phyloP scores from a whole-genome alignment of 30 jellyfish, hydroid and myxozoan species.

The Aurelia coerulea region DNA sequence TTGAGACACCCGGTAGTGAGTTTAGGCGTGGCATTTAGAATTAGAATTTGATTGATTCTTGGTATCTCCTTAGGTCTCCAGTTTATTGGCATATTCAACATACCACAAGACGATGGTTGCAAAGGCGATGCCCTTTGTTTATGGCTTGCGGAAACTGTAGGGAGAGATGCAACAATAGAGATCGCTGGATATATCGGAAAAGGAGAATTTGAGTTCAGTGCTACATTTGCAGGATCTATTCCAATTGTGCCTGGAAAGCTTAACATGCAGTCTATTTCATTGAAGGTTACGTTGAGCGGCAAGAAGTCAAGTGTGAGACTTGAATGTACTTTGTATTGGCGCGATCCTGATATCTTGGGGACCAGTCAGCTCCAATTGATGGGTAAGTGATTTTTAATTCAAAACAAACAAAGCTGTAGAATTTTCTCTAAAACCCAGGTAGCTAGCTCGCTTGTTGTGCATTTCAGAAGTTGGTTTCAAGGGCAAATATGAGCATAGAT shows the following conservation, averaged over 20 bases:
- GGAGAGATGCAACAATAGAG: conserved; percentile 70
- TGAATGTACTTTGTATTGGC: conserved; percentile 55
- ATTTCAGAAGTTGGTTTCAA: too few species aligned
- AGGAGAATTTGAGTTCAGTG: conserved; percentile 39
- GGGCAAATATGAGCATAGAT: too few species aligned
- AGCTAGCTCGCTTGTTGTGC: too few species aligned
- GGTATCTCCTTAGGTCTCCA: conserved; percentile 28
- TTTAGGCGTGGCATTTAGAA: too few species aligned
- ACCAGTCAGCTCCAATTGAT: conserved; percentile 39
- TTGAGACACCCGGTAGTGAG: too few species aligned
- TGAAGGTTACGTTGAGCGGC: conserved; percentile 33
- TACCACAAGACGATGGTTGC: conserved; percentile 77
- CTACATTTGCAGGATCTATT: conserved; percentile 45
- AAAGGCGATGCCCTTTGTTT: conserved; percentile 63
- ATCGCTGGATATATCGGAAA: conserved; percentile 43
- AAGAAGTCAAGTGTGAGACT: conserved; percentile 36
- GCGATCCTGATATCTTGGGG: conserved; percentile 42
- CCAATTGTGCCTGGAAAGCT: conserved; percentile 41
- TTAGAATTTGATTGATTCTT: too few species aligned
- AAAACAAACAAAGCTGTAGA: too few species aligned
- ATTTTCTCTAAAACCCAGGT: too few species aligned
- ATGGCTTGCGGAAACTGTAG: conserved; percentile 67
- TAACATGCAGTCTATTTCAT: conserved; percentile 27
- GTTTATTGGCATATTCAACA: conserved; percentile 50
- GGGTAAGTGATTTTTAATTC: conserved; percentile 20